Percentiles rank a stretch among this genome's conserved stretches.
These are phyloP conservation scores for Melinopterus prodromus DNA, from an alignment of 2,888 invertebrate genomes.

Conservation along the genomic window DNA sequence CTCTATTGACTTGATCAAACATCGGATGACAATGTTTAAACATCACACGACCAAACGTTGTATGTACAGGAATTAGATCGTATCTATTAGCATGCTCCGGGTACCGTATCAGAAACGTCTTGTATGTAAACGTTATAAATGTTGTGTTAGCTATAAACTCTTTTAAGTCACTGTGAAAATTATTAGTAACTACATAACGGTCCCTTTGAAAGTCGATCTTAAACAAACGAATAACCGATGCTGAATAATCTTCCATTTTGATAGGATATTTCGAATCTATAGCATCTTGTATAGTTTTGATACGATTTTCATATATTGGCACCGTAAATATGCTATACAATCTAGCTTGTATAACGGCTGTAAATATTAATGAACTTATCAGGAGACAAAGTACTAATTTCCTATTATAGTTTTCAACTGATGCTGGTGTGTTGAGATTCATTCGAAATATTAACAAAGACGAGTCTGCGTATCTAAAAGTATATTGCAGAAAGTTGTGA, in stretches of 20 bases:
- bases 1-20: constrained; percentile 18
- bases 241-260: constrained; percentile 13
- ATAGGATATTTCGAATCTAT: constrained; percentile 12
- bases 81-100: constrained; percentile 8
- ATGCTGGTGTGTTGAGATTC: constrained; percentile 6
- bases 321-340: constrained; percentile 14
- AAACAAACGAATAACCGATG: background rate
- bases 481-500: background rate
- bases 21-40: constrained; percentile 25
- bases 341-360: constrained; percentile 1
- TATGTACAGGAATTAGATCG: background rate
- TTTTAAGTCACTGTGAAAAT: constrained; percentile 9
- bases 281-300: constrained; percentile 16
- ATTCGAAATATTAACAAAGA: background rate
- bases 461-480: background rate
- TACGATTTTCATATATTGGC: background rate
- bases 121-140: constrained; percentile 11
- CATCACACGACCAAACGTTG: constrained; percentile 4
- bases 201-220: background rate
- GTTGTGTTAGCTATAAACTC: constrained; percentile 6
- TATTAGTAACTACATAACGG: background rate
- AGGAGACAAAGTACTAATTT: background rate
- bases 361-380: constrained; percentile 7
- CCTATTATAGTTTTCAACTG: background rate
- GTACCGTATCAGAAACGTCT: constrained; percentile 11